Conservation (phyloP, 2,113 vertebrate genomes). For the Anarrhichthys ocellatus region DNA sequence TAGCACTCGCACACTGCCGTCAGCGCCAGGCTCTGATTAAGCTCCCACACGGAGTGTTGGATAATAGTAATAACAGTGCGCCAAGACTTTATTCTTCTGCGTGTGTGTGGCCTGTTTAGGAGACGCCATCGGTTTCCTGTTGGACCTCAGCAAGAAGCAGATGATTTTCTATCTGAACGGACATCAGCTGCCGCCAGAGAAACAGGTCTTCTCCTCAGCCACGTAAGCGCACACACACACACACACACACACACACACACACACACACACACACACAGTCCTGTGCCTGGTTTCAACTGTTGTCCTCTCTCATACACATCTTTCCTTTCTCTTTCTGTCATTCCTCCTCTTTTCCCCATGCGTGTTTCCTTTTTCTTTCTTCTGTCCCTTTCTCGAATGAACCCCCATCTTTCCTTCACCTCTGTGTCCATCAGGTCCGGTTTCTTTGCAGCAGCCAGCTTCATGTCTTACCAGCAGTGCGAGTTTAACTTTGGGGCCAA, state of each 20-base stretch:
- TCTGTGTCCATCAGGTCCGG: conserved; percentile 86
- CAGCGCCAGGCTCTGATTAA: neutral
- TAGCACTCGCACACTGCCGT: conserved; percentile 17
- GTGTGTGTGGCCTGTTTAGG: conserved; percentile 78
- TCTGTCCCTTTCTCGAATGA: neutral
- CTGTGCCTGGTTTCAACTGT: neutral
- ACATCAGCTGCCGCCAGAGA: conserved; percentile 96
- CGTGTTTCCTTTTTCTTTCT: neutral
- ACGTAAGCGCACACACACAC: conserved; percentile 84
- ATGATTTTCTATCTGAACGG: conserved; percentile 99
- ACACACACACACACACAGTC: neutral
- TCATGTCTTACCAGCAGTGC: conserved; percentile 99
- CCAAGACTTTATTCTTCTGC: neutral
- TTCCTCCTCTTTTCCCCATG: no score
- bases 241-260: neutral
- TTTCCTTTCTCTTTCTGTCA: neutral
- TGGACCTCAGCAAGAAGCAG: conserved; percentile 98
- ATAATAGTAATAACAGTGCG: conserved; percentile 4
- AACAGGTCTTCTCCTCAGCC: conserved; percentile 98
- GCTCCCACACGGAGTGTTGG: neutral
- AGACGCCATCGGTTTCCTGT: conserved; percentile 96
- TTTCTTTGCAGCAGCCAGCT: conserved; percentile 98
- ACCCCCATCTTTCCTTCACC: neutral
- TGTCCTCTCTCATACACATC: no score
- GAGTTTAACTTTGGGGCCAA: conserved; percentile 99